These are phyloP conservation scores for Onychomys leucogaster DNA, from an alignment of 2,797 vertebrate species.

Conservation along the genomic window DNA sequence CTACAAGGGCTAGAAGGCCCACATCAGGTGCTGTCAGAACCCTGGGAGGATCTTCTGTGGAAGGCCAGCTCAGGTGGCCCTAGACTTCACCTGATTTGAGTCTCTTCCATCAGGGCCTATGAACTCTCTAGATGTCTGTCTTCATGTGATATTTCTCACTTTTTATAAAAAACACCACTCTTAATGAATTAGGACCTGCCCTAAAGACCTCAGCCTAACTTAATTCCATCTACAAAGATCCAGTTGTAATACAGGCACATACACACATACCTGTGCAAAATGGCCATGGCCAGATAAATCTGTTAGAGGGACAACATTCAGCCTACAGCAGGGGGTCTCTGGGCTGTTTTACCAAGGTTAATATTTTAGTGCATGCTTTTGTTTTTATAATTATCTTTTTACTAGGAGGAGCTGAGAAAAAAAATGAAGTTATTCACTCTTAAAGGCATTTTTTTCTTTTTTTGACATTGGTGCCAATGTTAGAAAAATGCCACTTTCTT, in stretches of 20 bases:
- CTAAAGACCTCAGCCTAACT: not conserved
- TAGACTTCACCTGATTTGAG: not conserved
- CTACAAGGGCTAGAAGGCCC: not conserved
- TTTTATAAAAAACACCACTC: not conserved
- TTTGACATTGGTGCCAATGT: not conserved
- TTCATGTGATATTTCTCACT: not conserved
- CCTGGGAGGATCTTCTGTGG: not conserved
- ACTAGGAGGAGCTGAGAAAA: not conserved
- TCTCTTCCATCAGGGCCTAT: not conserved
- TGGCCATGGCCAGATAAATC: not conserved
- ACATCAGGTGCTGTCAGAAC: not conserved
- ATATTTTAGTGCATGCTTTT: not conserved
- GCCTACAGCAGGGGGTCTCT: not conserved
- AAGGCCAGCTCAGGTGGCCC: not conserved
- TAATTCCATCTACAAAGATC: not conserved
- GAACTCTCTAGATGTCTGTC: not conserved
- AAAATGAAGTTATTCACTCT: not conserved
- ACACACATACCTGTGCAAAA: not conserved
- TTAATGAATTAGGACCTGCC: not conserved
- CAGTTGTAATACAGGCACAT: not conserved
- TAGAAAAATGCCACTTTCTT: not conserved
- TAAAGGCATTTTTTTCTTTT: not conserved
- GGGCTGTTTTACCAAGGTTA: not conserved
- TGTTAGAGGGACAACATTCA: not conserved
- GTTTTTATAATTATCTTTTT: constrained; percentile 48